Evolutionary conservation across 1,140 invertebrate species (phyloP).

Genomic region (Nebria ingens): DNA sequence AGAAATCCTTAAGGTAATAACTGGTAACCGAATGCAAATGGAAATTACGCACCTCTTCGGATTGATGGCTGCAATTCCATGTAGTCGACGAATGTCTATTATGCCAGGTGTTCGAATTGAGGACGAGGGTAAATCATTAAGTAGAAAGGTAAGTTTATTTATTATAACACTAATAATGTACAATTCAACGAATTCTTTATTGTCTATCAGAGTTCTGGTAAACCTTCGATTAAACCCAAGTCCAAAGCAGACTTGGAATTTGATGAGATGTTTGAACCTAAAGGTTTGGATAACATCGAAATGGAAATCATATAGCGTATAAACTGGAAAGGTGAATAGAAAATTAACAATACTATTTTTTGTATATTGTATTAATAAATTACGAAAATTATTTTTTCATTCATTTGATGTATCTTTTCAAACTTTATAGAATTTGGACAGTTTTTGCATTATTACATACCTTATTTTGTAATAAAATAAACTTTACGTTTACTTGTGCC

Average conservation of each 20-base stretch:
- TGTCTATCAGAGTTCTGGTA: background rate
- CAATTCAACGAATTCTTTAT: too few species aligned
- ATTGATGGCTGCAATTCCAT: conserved; percentile 28
- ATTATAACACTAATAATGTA: background rate
- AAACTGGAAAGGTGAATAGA: too few species aligned
- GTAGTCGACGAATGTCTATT: conserved; percentile 27
- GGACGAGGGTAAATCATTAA: conserved; percentile 13
- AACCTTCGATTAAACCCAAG: conserved; percentile 9
- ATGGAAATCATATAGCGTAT: too few species aligned
- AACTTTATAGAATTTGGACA: too few species aligned
- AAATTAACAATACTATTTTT: too few species aligned
- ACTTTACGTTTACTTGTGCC: background rate
- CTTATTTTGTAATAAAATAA: background rate
- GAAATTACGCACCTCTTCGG: conserved; percentile 29
- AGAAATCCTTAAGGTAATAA: conserved; percentile 27
- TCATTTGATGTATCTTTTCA: too few species aligned
- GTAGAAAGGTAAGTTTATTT: background rate
- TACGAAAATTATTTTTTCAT: too few species aligned
- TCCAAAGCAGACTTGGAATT: conserved; percentile 8
- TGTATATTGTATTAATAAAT: too few species aligned
- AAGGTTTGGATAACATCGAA: too few species aligned
- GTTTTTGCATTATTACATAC: background rate
- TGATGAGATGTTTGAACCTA: too few species aligned
- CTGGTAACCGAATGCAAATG: conserved; percentile 24
- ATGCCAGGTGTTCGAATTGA: conserved; percentile 28